Evolutionary conservation across 2,113 vertebrate genomes (phyloP), one percentile per base, ranked within the genome.

Genomic region (Ceyx melanurus): DNA sequence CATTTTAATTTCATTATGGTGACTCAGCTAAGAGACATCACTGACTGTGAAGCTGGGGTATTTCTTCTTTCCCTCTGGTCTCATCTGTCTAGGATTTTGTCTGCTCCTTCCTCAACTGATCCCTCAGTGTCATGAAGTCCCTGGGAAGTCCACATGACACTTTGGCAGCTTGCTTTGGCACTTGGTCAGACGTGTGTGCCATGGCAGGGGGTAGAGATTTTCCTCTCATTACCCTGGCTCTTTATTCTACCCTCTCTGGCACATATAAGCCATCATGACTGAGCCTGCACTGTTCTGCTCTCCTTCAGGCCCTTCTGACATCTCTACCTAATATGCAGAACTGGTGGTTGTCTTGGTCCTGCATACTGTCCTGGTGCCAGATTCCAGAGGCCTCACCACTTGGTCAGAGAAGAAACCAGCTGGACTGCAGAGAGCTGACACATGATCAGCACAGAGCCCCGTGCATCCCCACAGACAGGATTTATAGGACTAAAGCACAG

Each of bases 321-420:
- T 10, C 29, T 19, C 9, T 13, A 71, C 13, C 11, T 35, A 40
- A 79, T 9, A 18, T 0, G 33, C 40, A 85, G 76, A 89, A 76
- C 17, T 40, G 26, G 20, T 61, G 40, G 20, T 15, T 84, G 57
- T 53, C 29, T 20, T 68, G 75, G 85, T 89, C 54, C 79, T 79
- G 87, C 45, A 67, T n/a, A 60, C 53, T 6, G 31, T 25, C 35
- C 75, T 70, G 71, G 50, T 1, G 18, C 85, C 62, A 82, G 67
- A 58, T n/a, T 93, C 67, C 71, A 88, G 82, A 85, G 79, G 79
- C 54, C 64, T 45, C 42, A 80, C 33, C 62, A 96, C 72, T 91
- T 91, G 58, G 67, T 82, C 58, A 74, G 79, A 54, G 65, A 79
- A 73, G 71, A 75, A 85, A 82, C 33, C 86, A 89, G 79, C 66